Evolutionary conservation across 2,888 invertebrate species (phyloP).

Genomic region (Lasioglossum vierecki): DNA sequence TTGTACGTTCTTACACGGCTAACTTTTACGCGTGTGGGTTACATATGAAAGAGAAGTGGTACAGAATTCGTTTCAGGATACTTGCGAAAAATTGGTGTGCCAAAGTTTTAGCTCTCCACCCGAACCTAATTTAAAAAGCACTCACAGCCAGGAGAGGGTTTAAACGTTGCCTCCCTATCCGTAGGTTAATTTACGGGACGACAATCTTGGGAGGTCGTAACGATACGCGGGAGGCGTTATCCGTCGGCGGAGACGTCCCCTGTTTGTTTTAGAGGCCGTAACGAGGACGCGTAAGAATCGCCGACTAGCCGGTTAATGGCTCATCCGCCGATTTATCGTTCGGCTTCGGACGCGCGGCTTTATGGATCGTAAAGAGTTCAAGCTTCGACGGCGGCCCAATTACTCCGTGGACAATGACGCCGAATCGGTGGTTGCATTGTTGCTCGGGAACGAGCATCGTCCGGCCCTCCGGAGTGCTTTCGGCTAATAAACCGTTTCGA

Average conservation of each 20-base stretch:
- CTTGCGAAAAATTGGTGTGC: neutral
- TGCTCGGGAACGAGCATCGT: slow-evolving; percentile 15
- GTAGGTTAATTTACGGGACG: slow-evolving; percentile 73
- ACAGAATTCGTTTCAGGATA: neutral
- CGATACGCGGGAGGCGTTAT: slow-evolving; percentile 53
- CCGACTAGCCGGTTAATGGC: slow-evolving; percentile 70
- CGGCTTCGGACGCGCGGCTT: slow-evolving; percentile 66
- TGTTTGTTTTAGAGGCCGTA: slow-evolving; percentile 73
- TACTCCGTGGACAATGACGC: slow-evolving; percentile 65
- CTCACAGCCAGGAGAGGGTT: slow-evolving; percentile 31
- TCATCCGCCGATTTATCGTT: slow-evolving; percentile 77
- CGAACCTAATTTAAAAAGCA: slow-evolving; percentile 5
- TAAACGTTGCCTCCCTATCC: slow-evolving; percentile 68
- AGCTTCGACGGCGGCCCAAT: slow-evolving; percentile 75
- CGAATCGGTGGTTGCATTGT: slow-evolving; percentile 63
- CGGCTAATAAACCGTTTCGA: neutral
- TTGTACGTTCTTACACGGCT: neutral
- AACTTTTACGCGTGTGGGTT: neutral
- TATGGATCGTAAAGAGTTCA: slow-evolving; percentile 78
- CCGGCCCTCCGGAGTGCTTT: neutral
- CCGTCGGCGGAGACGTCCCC: slow-evolving; percentile 42
- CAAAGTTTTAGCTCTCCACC: neutral
- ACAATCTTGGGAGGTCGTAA: slow-evolving; percentile 63
- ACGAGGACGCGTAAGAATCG: slow-evolving; percentile 65
- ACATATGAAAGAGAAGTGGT: neutral